These are phyloP conservation scores for Tetragonula carbonaria DNA, from an alignment of 2,888 invertebrate species.

Conservation along the genomic window DNA sequence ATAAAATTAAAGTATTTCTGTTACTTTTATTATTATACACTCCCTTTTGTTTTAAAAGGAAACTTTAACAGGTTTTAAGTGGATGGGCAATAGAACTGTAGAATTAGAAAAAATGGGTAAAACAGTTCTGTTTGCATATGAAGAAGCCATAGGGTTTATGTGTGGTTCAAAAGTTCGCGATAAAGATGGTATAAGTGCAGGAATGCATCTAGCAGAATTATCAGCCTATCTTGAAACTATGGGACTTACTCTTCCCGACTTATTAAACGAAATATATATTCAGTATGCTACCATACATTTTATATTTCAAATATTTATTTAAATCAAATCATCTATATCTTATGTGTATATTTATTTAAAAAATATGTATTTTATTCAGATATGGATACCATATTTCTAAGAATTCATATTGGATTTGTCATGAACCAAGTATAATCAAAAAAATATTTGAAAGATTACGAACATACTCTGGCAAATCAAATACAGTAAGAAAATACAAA, in stretches of 20 bases:
- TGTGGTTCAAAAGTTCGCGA: slow-evolving; percentile 94
- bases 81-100: slow-evolving; percentile 97
- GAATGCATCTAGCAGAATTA: slow-evolving; percentile 91
- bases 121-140: slow-evolving; percentile 95
- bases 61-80: slow-evolving; percentile 99
- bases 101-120: slow-evolving; percentile 90
- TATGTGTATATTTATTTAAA: neutral
- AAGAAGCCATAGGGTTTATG: slow-evolving; percentile 99
- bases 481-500: slow-evolving; percentile 85
- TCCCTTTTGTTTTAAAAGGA: slow-evolving; percentile 85
- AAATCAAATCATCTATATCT: neutral
- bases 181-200: slow-evolving; percentile 98
- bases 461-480: slow-evolving; percentile 87
- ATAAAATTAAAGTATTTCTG: neutral
- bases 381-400: slow-evolving; percentile 96
- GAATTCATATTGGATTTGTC: slow-evolving; percentile 96
- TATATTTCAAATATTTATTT: slow-evolving; percentile 15
- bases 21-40: slow-evolving; percentile 1
- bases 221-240: slow-evolving; percentile 88
- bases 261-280: slow-evolving; percentile 91
- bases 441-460: slow-evolving; percentile 93
- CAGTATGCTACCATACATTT: slow-evolving; percentile 83
- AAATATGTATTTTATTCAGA: slow-evolving; percentile 78
- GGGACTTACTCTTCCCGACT: slow-evolving; percentile 86
- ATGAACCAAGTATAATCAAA: slow-evolving; percentile 89